Conservation (phyloP, 2,113 vertebrate genomes). For the Podiceps cristatus region DNA sequence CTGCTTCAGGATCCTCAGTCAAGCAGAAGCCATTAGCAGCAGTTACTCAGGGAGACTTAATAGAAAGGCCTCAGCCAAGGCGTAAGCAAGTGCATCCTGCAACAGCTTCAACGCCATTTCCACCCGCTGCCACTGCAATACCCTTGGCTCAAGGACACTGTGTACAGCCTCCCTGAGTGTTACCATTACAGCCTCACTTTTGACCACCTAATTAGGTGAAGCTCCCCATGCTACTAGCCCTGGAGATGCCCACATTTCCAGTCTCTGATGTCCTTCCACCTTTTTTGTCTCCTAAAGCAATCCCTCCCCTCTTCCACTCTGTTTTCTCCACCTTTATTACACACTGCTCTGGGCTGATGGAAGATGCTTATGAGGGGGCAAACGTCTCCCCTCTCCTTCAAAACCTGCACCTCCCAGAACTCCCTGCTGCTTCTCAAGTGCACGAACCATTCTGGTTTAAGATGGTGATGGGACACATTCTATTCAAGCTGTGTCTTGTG, state of each 20-base stretch:
- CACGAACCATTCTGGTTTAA: neutral
- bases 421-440: neutral
- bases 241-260: neutral
- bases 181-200: neutral
- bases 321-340: neutral
- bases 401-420: neutral
- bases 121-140: neutral
- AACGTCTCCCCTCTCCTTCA: neutral
- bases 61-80: neutral
- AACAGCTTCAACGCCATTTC: neutral
- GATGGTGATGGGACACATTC: neutral
- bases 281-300: neutral
- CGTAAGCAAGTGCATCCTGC: neutral
- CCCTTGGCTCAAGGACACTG: neutral
- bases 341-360: neutral
- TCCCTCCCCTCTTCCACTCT: neutral
- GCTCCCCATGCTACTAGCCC: neutral
- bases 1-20: neutral
- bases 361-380: neutral
- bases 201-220: neutral
- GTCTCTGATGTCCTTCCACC: neutral
- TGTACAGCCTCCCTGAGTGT: neutral
- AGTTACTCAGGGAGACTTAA: neutral
- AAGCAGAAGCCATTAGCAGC: conserved; percentile 4
- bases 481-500: neutral